Percentiles rank a stretch among this genome's conserved stretches.
These are phyloP conservation scores for Apodemia hepburni DNA, from an alignment of 2,888 invertebrate species.

Conservation along the genomic window DNA sequence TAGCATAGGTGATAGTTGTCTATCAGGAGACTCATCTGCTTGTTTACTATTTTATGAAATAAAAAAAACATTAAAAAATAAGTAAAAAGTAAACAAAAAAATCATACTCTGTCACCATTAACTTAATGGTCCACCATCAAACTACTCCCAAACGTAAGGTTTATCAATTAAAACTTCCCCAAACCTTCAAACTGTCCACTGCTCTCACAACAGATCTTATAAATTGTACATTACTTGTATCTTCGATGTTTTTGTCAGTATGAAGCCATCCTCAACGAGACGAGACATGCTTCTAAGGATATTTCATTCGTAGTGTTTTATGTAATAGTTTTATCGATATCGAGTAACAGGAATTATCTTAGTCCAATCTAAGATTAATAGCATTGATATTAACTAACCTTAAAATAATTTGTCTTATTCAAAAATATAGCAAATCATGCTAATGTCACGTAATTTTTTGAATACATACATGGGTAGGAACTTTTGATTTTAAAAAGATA, in stretches of 20 bases:
- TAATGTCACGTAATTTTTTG: too few relatives aligned
- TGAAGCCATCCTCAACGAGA: slow-evolving; percentile 2
- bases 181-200: slow-evolving; percentile 32
- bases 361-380: too few relatives aligned
- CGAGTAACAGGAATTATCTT: neutral
- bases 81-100: too few relatives aligned
- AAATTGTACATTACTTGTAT: slow-evolving; percentile 9
- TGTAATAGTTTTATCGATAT: neutral
- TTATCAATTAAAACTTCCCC: slow-evolving; percentile 44
- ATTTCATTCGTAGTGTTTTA: slow-evolving; percentile 17
- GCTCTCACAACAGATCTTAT: slow-evolving; percentile 16
- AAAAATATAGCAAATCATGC: too few relatives aligned
- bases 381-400: too few relatives aligned
- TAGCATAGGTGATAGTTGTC: too few relatives aligned
- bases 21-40: too few relatives aligned
- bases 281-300: slow-evolving; percentile 16
- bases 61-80: too few relatives aligned
- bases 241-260: slow-evolving; percentile 9
- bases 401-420: too few relatives aligned
- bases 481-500: too few relatives aligned
- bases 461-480: too few relatives aligned
- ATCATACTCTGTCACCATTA: neutral
- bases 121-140: slow-evolving; percentile 13
- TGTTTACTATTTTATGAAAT: too few relatives aligned
- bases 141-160: slow-evolving; percentile 36